A percentile compares a stretch with the other conserved stretches of the same genome.
Conservation (phyloP, 2,888 invertebrate species). For the Ophion ventricosus region DNA sequence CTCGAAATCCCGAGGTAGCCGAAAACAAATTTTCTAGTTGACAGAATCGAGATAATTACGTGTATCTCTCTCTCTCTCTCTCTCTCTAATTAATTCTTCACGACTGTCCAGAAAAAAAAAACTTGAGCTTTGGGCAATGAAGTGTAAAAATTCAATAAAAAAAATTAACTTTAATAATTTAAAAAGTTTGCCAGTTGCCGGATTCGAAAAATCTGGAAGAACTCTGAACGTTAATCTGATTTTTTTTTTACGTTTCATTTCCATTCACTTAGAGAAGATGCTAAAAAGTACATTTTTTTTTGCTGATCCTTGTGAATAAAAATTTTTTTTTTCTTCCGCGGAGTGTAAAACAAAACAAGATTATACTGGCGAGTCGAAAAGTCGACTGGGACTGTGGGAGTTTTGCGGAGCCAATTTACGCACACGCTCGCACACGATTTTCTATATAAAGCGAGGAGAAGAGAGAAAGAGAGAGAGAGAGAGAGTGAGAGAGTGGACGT, state of each 20-base stretch:
- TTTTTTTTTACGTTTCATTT: too few species aligned
- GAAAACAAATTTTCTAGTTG: neutral
- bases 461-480: too few species aligned
- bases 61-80: neutral
- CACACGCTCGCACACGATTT: slow-evolving; percentile 27
- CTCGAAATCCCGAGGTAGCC: slow-evolving; percentile 75
- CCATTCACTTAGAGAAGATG: too few species aligned
- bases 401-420: slow-evolving; percentile 35
- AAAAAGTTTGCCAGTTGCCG: too few species aligned
- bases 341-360: neutral
- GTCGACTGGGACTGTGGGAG: slow-evolving; percentile 69
- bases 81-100: neutral
- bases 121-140: neutral
- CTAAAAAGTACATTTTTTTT: neutral
- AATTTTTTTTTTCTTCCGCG: neutral
- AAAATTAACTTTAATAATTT: too few species aligned
- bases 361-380: slow-evolving; percentile 64
- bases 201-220: too few species aligned
- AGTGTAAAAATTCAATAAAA: too few species aligned
- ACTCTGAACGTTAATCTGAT: too few species aligned
- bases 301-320: neutral
- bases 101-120: slow-evolving; percentile 38
- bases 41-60: too few species aligned
- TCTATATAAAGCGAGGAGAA: slow-evolving; percentile 9
- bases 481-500: slow-evolving; percentile 57